Evolutionary conservation across 2,797 vertebrate species (phyloP).

Genomic region (Anguilla anguilla): DNA sequence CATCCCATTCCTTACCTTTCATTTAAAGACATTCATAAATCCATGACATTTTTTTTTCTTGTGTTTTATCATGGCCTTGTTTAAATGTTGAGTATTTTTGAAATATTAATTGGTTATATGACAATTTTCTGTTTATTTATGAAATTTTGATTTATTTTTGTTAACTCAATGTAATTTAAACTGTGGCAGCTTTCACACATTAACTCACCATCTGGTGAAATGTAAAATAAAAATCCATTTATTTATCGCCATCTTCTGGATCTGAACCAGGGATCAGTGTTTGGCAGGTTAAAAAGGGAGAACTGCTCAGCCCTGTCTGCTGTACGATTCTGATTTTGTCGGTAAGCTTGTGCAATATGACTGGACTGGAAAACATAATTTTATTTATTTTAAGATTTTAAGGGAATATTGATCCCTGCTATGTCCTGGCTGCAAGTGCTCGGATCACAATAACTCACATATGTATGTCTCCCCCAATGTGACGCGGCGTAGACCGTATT

Average conservation of each 20-base stretch:
- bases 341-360: not conserved
- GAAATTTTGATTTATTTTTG: not conserved
- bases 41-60: slow-evolving; percentile 59
- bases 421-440: not conserved
- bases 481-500: slow-evolving; percentile 46
- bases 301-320: not conserved
- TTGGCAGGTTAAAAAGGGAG: not conserved
- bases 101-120: slow-evolving; percentile 20
- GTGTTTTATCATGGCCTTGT: slow-evolving; percentile 67
- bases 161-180: slow-evolving; percentile 53
- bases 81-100: slow-evolving; percentile 56
- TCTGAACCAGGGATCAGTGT: slow-evolving; percentile 13
- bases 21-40: slow-evolving; percentile 65
- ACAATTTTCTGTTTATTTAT: not conserved
- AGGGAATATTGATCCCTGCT: not conserved
- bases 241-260: slow-evolving; percentile 33
- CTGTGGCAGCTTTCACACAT: slow-evolving; percentile 59
- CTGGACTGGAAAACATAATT: not conserved
- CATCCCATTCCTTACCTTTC: slow-evolving; percentile 54
- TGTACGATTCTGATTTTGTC: not conserved
- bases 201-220: slow-evolving; percentile 64
- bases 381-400: not conserved
- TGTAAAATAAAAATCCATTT: slow-evolving; percentile 46
- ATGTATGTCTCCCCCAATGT: slow-evolving; percentile 44
- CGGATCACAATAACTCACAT: slow-evolving; percentile 22